Evolutionary conservation across 2,797 vertebrate species (phyloP), one percentile per base, ranked within the genome.

Genomic region (Chelon labrosus): DNA sequence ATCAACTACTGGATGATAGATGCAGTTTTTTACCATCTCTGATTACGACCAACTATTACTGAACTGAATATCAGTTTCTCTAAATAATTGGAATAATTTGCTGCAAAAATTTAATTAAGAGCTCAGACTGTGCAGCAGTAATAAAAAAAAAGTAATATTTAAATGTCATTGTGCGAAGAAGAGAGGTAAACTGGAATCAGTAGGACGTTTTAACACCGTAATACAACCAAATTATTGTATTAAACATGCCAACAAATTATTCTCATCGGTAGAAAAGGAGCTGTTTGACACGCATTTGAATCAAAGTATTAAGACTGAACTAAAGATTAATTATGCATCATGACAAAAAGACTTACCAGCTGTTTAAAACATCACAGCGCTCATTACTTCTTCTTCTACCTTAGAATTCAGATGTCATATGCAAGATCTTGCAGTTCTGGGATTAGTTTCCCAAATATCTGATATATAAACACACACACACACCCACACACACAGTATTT

Each of bases 11-110:
- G 5, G 53, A 52, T 49, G 52, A 68, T 10, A 42, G 56, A 73
- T 39, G n/a, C 52, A 53, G 49, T 39, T 57, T 19, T 51, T 50
- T 9, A 42, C 8, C 20, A 31, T 41, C 50, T 75, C 44, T 78
- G 37, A 76, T 77, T 63, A 46, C 42, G 50, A 31, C 39, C 44
- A 62, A 13, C 53, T 35, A 14, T 50, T 49, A 61, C 65, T 71
- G 20, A 72, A 70, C 58, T 59, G 16, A 38, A 58, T 59, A 67
- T 70, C 57, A 52, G 25, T 16, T 50, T 70, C 77, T 50, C 60
- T 70, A 58, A 72, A 79, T 81, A 31, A 31, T 5, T 31, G 31
- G 31, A 31, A 31, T 31, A 31, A 31, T 31, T 31, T 7, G 22
- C 22, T 22, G 22, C 22, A 31, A 31, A 5, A 31, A 5, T 31